A percentile compares a stretch with the other conserved stretches of the same genome.
Conservation (phyloP, 2,888 invertebrate genomes). For the Panzeria rudis region DNA sequence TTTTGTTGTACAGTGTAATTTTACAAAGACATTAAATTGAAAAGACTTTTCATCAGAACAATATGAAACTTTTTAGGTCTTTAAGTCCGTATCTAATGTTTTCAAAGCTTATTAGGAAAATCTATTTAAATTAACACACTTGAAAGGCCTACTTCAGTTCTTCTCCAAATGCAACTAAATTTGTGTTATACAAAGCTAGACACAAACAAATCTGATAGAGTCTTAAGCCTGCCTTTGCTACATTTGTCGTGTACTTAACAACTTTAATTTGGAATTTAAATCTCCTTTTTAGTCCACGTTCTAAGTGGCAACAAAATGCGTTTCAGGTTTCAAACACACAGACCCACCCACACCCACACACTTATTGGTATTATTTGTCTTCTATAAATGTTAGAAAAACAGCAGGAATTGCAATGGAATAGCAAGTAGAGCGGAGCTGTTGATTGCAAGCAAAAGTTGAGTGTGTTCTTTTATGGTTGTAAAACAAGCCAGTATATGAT, state of each 20-base stretch:
- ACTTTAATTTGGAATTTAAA: slow-evolving; percentile 42
- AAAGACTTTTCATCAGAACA: not conserved
- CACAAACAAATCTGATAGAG: not conserved
- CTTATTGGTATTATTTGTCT: slow-evolving; percentile 27
- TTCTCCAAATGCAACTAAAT: not conserved
- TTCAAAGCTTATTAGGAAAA: not conserved
- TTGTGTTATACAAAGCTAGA: not conserved
- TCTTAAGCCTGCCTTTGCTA: not conserved
- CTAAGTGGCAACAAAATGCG: slow-evolving; percentile 10
- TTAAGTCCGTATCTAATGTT: not conserved
- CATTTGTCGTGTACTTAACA: slow-evolving; percentile 5
- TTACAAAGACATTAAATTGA: too few relatives aligned
- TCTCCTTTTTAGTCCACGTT: not conserved
- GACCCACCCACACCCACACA: not conserved
- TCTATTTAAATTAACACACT: not conserved
- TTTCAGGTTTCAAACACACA: not conserved
- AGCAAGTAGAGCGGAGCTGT: not conserved
- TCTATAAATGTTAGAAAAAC: not conserved
- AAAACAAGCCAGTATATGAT: not conserved
- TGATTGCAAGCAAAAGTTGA: not conserved
- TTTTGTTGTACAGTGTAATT: too few relatives aligned
- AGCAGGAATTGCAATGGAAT: slow-evolving; percentile 4
- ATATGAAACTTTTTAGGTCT: not conserved
- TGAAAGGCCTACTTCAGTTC: not conserved
- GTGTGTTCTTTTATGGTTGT: not conserved